Percentiles rank a stretch among this genome's conserved stretches.
phyloP scores from a whole-genome alignment of 2,797 vertebrate species.

The Hydrocynus forskahlii region DNA sequence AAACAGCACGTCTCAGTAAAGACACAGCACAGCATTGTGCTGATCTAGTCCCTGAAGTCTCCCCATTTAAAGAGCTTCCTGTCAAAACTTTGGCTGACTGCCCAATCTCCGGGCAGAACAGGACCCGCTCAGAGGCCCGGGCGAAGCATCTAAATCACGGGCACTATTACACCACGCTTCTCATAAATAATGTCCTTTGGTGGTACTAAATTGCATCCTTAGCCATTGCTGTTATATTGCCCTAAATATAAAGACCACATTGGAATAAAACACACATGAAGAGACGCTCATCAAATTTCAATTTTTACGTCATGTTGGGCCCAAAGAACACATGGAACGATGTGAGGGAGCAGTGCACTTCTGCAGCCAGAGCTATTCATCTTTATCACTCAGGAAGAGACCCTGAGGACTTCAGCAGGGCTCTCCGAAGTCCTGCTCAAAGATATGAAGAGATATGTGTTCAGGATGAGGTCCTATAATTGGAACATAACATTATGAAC shows the following conservation, averaged over 20 bases:
- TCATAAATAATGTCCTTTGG: slow-evolving; percentile 7
- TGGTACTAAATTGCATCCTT: background rate
- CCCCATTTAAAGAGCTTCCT: slow-evolving; percentile 15
- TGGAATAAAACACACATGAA: background rate
- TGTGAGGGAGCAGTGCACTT: too few species aligned
- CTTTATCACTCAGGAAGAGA: background rate
- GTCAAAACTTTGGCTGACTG: slow-evolving; percentile 19
- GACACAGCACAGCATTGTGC: background rate
- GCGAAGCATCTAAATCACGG: slow-evolving; percentile 19
- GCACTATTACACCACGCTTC: background rate
- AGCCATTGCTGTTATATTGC: background rate
- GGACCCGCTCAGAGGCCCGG: background rate
- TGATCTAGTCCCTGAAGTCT: slow-evolving; percentile 27
- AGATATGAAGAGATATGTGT: background rate
- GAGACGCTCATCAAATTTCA: background rate
- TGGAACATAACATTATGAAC: too few species aligned
- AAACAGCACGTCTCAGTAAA: slow-evolving; percentile 6
- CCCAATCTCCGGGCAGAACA: slow-evolving; percentile 13
- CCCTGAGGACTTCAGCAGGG: background rate
- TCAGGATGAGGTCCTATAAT: too few species aligned
- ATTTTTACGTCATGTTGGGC: background rate
- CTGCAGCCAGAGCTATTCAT: background rate
- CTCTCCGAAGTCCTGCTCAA: background rate
- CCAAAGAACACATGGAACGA: background rate
- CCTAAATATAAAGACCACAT: background rate